Conservation (phyloP, 1,140 invertebrate species). For the Drosophila rufa region DNA sequence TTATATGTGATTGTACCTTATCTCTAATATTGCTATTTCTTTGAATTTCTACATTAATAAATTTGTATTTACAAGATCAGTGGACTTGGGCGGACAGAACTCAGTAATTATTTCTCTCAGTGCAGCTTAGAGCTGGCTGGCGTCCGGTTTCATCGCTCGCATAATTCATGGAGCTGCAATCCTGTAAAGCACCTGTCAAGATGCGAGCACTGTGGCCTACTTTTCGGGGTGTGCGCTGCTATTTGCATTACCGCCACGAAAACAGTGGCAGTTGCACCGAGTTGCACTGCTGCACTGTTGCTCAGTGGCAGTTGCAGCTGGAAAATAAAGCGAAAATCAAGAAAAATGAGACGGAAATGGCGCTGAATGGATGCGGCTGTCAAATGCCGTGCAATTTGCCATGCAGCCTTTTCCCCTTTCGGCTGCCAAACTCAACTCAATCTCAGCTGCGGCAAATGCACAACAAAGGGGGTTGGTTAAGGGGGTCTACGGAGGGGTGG, state of each 20-base stretch:
- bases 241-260: conserved; percentile 55
- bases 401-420: conserved; percentile 24
- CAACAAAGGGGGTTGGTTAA: neutral
- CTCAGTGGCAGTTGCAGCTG: conserved; percentile 2
- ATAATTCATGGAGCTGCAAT: conserved; percentile 16
- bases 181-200: conserved; percentile 35
- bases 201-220: conserved; percentile 17
- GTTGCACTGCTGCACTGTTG: neutral
- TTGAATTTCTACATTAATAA: too few relatives aligned
- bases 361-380: conserved; percentile 75
- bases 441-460: conserved; percentile 66
- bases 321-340: conserved; percentile 18
- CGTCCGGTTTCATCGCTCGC: neutral
- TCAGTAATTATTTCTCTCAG: too few relatives aligned
- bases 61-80: too few relatives aligned
- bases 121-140: neutral
- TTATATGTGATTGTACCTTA: too few relatives aligned
- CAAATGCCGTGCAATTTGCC: conserved; percentile 77
- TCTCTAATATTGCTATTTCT: too few relatives aligned
- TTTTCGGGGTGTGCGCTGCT: conserved; percentile 22
- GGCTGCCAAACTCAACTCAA: conserved; percentile 59
- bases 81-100: too few relatives aligned
- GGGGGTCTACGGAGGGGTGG: neutral
- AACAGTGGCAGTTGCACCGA: conserved; percentile 15
- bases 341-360: conserved; percentile 57